Conservation (phyloP, 2,888 invertebrate genomes). For the Tridacna gigas region DNA sequence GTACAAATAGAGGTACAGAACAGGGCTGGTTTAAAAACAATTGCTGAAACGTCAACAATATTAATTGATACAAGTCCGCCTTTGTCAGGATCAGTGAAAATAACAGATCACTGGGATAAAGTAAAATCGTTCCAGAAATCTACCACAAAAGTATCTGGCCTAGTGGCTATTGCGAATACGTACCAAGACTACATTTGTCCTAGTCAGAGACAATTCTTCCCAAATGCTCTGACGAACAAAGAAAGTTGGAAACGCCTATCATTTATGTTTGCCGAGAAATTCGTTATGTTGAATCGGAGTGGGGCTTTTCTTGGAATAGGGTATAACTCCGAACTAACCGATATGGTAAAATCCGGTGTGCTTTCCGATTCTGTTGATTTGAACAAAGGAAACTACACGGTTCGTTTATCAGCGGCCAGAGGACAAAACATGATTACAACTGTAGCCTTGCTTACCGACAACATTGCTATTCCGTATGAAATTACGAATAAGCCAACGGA, state of each 20-base stretch:
- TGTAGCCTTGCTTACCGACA: conserved; percentile 39
- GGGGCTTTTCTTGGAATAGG: conserved; percentile 60
- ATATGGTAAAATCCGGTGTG: conserved; percentile 43
- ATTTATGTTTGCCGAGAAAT: conserved; percentile 36
- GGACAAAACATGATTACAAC: conserved; percentile 50
- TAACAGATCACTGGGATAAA: conserved; percentile 55
- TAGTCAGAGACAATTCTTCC: conserved; percentile 44
- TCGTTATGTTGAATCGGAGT: conserved; percentile 27
- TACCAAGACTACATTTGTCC: conserved; percentile 48
- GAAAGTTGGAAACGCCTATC: conserved; percentile 23
- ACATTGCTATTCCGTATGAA: conserved; percentile 39
- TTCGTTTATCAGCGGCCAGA: conserved; percentile 22
- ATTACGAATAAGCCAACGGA: conserved; percentile 50
- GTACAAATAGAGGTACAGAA: conserved; percentile 59
- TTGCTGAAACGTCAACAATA: conserved; percentile 42
- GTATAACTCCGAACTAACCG: conserved; percentile 47
- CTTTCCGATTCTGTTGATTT: conserved; percentile 21
- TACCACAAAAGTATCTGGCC: conserved; percentile 43
- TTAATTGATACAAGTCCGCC: conserved; percentile 60
- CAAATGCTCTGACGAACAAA: neutral
- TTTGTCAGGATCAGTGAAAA: conserved; percentile 60
- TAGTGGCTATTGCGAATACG: conserved; percentile 57
- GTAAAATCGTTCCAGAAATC: conserved; percentile 54
- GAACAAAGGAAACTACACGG: conserved; percentile 49
- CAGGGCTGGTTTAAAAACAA: conserved; percentile 50